Conservation (phyloP, 2,113 vertebrate species). For the Pampusana beccarii region DNA sequence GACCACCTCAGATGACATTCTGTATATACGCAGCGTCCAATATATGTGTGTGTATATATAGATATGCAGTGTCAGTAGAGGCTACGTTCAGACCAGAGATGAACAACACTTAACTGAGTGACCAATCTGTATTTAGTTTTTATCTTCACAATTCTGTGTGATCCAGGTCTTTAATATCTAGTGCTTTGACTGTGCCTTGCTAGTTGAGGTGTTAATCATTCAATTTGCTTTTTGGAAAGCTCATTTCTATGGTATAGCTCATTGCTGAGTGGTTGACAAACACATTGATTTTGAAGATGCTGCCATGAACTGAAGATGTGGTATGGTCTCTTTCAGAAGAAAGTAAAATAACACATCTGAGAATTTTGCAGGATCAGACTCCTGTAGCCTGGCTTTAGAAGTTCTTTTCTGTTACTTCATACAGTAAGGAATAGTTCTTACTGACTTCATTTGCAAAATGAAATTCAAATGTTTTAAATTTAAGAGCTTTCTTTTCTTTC, state of each 20-base stretch:
- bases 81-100: neutral
- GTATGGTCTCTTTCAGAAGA: neutral
- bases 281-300: neutral
- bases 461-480: neutral
- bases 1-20: neutral
- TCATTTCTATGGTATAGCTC: neutral
- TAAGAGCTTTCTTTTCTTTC: neutral
- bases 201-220: neutral
- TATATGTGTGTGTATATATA: no score
- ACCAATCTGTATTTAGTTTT: neutral
- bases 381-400: neutral
- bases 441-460: neutral
- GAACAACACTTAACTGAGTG: rapidly evolving
- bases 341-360: neutral
- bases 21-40: neutral
- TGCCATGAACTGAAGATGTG: neutral
- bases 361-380: neutral
- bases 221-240: neutral
- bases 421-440: neutral
- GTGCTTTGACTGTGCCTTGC: neutral
- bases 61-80: neutral
- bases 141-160: neutral
- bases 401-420: neutral
- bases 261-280: neutral
- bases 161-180: neutral